Percentiles rank a stretch among this genome's conserved stretches.
These are phyloP conservation scores for Megalops cyprinoides DNA, from an alignment of 2,797 vertebrate species.

Conservation along the genomic window DNA sequence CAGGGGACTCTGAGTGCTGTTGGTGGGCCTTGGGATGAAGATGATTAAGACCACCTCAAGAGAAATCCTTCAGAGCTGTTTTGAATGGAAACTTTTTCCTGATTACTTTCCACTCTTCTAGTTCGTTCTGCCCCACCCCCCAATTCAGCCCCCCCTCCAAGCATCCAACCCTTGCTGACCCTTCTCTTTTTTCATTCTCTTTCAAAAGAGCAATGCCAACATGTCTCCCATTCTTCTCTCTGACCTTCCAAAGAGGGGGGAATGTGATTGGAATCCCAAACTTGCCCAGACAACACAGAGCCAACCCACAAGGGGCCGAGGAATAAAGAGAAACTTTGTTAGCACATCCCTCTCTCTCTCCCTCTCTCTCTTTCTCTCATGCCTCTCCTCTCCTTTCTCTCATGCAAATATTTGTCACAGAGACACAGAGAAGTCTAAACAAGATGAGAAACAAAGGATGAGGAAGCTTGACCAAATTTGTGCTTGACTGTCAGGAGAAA, in stretches of 20 bases:
- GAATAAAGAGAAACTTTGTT: constrained; percentile 40
- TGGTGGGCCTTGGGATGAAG: constrained; percentile 5
- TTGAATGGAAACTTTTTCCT: not conserved
- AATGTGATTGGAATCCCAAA: constrained; percentile 57
- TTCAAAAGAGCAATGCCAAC: constrained; percentile 41
- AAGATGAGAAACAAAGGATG: constrained; percentile 29
- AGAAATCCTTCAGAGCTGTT: too few relatives aligned
- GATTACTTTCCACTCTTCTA: not conserved
- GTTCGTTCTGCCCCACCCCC: not conserved
- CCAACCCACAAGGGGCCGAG: constrained; percentile 35
- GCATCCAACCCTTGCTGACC: not conserved
- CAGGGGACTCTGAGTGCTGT: not conserved
- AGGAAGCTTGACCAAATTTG: constrained; percentile 34
- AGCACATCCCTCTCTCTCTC: constrained; percentile 14
- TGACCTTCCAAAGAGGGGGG: constrained; percentile 47
- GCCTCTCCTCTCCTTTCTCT: not conserved
- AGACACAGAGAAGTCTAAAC: constrained; percentile 34
- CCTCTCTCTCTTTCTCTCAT: constrained; percentile 26
- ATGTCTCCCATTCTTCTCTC: constrained; percentile 35
- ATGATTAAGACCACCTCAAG: too few relatives aligned
- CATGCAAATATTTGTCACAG: constrained; percentile 52
- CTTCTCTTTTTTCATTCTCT: constrained; percentile 31
- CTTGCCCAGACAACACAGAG: constrained; percentile 38
- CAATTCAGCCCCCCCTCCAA: constrained; percentile 11
- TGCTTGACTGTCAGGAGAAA: constrained; percentile 9